Percentiles rank a stretch among this genome's conserved stretches.
These are phyloP conservation scores for Phaetusa simplex DNA, from an alignment of 2,113 vertebrate genomes.

Conservation along the genomic window DNA sequence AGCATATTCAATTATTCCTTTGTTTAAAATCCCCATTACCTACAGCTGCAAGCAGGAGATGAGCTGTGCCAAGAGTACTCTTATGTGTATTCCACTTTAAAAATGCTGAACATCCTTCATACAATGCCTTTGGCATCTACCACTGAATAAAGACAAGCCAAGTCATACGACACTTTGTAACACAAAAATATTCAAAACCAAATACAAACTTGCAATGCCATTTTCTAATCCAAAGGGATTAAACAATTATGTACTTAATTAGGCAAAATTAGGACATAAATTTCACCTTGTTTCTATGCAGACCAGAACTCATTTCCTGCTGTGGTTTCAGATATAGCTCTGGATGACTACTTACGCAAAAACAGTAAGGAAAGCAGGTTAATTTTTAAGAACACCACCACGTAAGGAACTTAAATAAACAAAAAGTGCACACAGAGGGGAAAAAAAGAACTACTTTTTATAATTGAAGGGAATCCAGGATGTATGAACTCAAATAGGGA, in stretches of 20 bases:
- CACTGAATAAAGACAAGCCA: neutral
- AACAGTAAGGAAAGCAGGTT: neutral
- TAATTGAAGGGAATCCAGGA: neutral
- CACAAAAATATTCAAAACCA: neutral
- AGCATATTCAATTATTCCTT: neutral
- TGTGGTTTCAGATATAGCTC: neutral
- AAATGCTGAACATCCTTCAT: neutral
- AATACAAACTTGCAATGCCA: neutral
- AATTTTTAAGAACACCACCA: neutral
- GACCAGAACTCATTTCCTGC: neutral
- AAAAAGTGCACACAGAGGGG: neutral
- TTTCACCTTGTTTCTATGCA: neutral
- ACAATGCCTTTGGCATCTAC: neutral
- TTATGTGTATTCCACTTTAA: neutral
- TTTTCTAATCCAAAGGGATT: neutral
- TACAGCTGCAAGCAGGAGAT: neutral
- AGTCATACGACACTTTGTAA: neutral
- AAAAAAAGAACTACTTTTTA: neutral
- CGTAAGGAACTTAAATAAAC: neutral
- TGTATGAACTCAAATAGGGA: neutral
- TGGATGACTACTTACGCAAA: neutral
- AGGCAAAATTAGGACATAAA: neutral
- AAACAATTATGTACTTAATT: slow-evolving; percentile 14
- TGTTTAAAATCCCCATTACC: neutral
- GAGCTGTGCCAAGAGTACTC: neutral